Base-by-base conservation (phyloP, 2,888 invertebrate genomes). In the Apamea anceps region DNA sequence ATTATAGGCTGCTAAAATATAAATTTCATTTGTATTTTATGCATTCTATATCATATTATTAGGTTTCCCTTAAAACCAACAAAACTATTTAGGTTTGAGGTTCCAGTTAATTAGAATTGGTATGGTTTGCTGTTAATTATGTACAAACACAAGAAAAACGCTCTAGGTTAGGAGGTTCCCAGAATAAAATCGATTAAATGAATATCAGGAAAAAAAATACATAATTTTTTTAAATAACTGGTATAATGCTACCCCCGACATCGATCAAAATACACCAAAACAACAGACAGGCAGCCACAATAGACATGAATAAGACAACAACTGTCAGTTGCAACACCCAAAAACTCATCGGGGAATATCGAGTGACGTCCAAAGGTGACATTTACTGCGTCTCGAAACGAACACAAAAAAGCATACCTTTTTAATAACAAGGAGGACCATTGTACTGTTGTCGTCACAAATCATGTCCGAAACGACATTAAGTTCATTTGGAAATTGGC, bases 361-460 rank as follows among this genome's bases (percentile, higher is more conserved):
- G 71, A 78, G 73, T 81, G 86, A 86, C 77, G 80, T 79, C 75
- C 62, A 75, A 82, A 87, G 87, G 86, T 88, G 90, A 89, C 90
- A 89, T 90, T 88, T 70, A 88, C 85, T 85, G 84, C 84, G 80
- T 77, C 79, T 75, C 87, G 81, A 80, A 80, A 66, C 75, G 74
- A 77, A 60, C 77, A 80, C 67, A 74, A 80, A 88, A 89, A 90
- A 90, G 76, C 75, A 81, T 85, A 75, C 80, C 86, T 86, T 90
- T 84, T 84, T 86, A 88, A 90, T 87, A 87, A 90, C 85, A 85
- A 87, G 78, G 73, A 72, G 60, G 73, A 65, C 85, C 89, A 88
- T 90, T 90, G 88, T 87, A 78, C 80, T 45, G 66, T 54, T 75
- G 85, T 84, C 83, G 81, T 57, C 85, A 88, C 88, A 90, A 90